Base-by-base conservation (phyloP, 2,113 vertebrate species). In the Gallinago media region DNA sequence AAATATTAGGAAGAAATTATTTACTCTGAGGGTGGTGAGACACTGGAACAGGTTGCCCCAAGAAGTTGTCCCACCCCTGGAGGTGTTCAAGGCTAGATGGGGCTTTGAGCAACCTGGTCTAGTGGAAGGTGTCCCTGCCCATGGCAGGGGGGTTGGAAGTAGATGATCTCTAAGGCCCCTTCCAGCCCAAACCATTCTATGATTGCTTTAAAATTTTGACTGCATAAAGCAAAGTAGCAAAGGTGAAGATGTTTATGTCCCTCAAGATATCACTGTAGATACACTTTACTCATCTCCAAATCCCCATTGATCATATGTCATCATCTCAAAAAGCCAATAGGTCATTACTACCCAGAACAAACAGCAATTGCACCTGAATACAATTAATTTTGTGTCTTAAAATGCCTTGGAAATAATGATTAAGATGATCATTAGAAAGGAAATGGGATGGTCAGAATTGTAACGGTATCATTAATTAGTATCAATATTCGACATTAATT, bases 281-380 rank as follows among this genome's bases (percentile, higher is more conserved):
- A 80, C 76, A 77, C 63, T 83, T 90, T 86, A 66, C 82, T 83
- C 67, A 70, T 85, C 63, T 89, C 31, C 19, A 96, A 96, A 95
- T 86, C 78, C 47, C 75, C 44, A 93, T 73, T 76, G 90, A 96
- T 94, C 67, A 95, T 71, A 70, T 54, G 40, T 54, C 88, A 89
- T 84, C 47, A 59, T 89, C 72, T 92, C 76, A 86, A 81, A 83
- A 92, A 96, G 50, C 90, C 92, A 77, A 90, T 78, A 94, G 85
- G 79, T 50, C 34, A 17, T 83, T 96, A 87, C 44, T 74, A 92
- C 38, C 52, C 63, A 92, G 68, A 92, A 78, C 34, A 92, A 96
- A 86, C 8, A 94, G 55, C 59, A 85, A 58, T 50, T 82, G 27
- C 29, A 80, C 32, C 78, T 63, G 58, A 88, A 91, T 79, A 58